Conservation (phyloP, 53 echinoderm and acorn worm genomes). For the Apostichopus leukothele region DNA sequence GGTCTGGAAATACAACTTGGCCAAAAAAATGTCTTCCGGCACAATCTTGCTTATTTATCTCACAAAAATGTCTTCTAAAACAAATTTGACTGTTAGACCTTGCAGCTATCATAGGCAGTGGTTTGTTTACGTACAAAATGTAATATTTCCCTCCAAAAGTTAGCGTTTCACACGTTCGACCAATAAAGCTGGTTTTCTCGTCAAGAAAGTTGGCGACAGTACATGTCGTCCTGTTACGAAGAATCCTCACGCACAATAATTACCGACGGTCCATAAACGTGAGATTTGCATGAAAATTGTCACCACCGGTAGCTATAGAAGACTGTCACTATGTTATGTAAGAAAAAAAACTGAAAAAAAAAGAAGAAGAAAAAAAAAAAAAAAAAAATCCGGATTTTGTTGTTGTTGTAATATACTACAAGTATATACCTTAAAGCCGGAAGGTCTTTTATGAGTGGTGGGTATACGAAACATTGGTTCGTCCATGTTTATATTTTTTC, state of each 20-base stretch:
- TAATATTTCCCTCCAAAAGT: not conserved
- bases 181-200: slow-evolving; percentile 32
- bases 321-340: slow-evolving; percentile 25
- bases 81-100: not conserved
- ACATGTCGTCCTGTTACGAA: not conserved
- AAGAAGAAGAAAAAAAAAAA: not conserved
- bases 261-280: slow-evolving; percentile 20
- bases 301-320: slow-evolving; percentile 25
- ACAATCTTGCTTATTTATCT: not conserved
- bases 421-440: not conserved
- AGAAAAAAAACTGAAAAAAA: not conserved
- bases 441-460: not conserved
- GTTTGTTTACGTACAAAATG: slow-evolving; percentile 30
- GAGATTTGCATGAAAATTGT: slow-evolving; percentile 24
- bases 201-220: slow-evolving; percentile 33
- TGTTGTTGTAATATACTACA: too few relatives aligned
- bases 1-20: too few relatives aligned
- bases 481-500: not conserved
- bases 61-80: slow-evolving; percentile 1
- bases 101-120: slow-evolving; percentile 12
- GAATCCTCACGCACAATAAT: slow-evolving; percentile 23
- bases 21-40: too few relatives aligned
- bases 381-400: not conserved
- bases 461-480: not conserved
- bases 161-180: not conserved